Evolutionary conservation across 2,113 vertebrate genomes (phyloP).

Genomic region (Chiloscyllium plagiosum): DNA sequence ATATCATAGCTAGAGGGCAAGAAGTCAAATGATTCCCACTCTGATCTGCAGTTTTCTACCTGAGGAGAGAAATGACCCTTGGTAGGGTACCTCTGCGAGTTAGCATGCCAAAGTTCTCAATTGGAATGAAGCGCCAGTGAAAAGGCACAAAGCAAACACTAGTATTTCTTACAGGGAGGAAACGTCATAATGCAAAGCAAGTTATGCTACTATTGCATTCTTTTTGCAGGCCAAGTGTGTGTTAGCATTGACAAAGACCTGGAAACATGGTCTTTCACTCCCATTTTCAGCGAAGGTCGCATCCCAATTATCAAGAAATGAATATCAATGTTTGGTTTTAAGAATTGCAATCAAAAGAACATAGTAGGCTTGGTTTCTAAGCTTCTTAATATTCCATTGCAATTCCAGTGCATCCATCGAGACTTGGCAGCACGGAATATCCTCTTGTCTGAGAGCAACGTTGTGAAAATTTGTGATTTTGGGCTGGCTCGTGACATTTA

Average conservation of each 20-base stretch:
- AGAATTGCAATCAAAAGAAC: not conserved
- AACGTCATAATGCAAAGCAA: not conserved
- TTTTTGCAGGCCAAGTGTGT: not conserved
- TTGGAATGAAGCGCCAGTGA: not conserved
- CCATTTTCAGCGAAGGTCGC: not conserved
- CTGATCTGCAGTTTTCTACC: not conserved
- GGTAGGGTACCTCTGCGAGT: not conserved
- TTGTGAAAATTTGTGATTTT: conserved; percentile 93
- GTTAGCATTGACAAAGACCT: not conserved
- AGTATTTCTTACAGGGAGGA: not conserved
- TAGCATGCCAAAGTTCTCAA: not conserved
- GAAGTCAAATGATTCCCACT: not conserved
- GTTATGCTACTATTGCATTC: not conserved
- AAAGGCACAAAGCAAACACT: not conserved
- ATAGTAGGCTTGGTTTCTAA: not conserved
- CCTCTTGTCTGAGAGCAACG: conserved; percentile 85
- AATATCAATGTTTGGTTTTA: not conserved
- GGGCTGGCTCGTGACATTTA: conserved; percentile 86
- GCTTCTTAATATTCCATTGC: not conserved
- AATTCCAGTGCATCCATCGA: conserved; percentile 78
- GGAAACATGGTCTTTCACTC: not conserved
- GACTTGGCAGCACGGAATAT: conserved; percentile 88
- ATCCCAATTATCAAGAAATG: not conserved
- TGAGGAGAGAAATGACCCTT: not conserved
- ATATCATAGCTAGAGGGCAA: not conserved